These are phyloP conservation scores for Standfussiana lucernea DNA, from an alignment of 2,888 invertebrate species.

Conservation along the genomic window DNA sequence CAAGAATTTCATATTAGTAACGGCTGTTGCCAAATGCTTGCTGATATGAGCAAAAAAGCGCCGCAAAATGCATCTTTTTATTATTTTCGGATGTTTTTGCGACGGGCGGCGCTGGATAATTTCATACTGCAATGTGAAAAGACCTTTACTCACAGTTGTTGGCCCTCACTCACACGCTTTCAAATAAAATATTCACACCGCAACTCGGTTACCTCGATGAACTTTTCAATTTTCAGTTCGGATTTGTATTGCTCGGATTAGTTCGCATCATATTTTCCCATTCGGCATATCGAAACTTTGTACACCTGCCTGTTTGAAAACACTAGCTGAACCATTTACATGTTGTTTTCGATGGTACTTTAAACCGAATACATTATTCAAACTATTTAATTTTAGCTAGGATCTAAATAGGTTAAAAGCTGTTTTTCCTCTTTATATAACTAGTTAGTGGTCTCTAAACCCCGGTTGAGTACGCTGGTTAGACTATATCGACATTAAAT, in stretches of 20 bases:
- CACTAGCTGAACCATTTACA: slow-evolving; percentile 33
- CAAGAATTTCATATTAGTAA: slow-evolving; percentile 64
- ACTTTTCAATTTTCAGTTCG: slow-evolving; percentile 69
- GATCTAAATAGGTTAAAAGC: slow-evolving; percentile 1
- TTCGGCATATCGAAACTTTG: slow-evolving; percentile 34
- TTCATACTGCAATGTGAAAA: slow-evolving; percentile 65
- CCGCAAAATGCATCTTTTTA: slow-evolving; percentile 61
- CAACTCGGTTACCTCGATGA: slow-evolving; percentile 67
- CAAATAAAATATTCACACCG: slow-evolving; percentile 73
- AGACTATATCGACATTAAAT: slow-evolving; percentile 56
- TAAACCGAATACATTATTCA: slow-evolving; percentile 8
- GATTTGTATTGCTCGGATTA: slow-evolving; percentile 63
- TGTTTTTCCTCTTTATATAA: slow-evolving; percentile 6
- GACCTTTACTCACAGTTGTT: slow-evolving; percentile 61
- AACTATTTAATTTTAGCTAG: neutral
- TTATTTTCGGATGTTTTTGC: slow-evolving; percentile 56
- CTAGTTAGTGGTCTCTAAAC: slow-evolving; percentile 34
- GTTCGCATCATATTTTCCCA: slow-evolving; percentile 60
- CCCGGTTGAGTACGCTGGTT: slow-evolving; percentile 23
- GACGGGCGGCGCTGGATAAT: slow-evolving; percentile 54
- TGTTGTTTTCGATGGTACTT: slow-evolving; percentile 14
- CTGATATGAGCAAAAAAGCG: slow-evolving; percentile 65
- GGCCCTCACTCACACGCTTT: slow-evolving; percentile 64
- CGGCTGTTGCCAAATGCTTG: slow-evolving; percentile 68
- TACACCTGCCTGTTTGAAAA: slow-evolving; percentile 34